A percentile compares a stretch with the other conserved stretches of the same genome.
Evolutionary conservation across 2,888 invertebrate species (phyloP).

Genomic region (Ichneumoninae sp.): DNA sequence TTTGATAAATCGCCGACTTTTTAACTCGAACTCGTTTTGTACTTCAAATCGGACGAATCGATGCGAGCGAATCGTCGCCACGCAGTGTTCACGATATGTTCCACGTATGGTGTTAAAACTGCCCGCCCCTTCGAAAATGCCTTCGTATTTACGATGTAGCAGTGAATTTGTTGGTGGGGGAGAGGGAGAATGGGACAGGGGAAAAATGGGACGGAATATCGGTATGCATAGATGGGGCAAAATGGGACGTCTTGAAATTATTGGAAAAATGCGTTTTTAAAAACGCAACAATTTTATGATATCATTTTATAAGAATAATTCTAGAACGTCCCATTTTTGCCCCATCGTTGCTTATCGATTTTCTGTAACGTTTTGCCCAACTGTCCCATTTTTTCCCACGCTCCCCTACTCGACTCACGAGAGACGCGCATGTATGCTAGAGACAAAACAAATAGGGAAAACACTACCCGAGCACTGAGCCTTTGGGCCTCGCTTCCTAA

Average conservation of each 20-base stretch:
- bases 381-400: no score
- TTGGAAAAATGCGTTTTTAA: no score
- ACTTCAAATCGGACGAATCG: not conserved
- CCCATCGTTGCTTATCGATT: no score
- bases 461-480: constrained; percentile 41
- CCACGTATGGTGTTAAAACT: not conserved
- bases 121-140: not conserved
- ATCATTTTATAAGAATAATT: no score
- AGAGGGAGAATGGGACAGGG: no score
- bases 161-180: constrained; percentile 30
- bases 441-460: constrained; percentile 3
- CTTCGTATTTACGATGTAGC: not conserved
- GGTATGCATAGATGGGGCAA: no score
- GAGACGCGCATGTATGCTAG: not conserved
- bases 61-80: not conserved
- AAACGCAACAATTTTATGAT: no score
- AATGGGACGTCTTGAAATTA: no score
- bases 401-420: not conserved
- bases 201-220: no score
- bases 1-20: not conserved
- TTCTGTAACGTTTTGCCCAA: no score
- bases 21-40: constrained; percentile 2
- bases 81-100: not conserved
- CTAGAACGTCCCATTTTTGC: no score
- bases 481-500: constrained; percentile 52